Conservation (phyloP, 2,888 invertebrate genomes). For the Leptopterna dolabrata region DNA sequence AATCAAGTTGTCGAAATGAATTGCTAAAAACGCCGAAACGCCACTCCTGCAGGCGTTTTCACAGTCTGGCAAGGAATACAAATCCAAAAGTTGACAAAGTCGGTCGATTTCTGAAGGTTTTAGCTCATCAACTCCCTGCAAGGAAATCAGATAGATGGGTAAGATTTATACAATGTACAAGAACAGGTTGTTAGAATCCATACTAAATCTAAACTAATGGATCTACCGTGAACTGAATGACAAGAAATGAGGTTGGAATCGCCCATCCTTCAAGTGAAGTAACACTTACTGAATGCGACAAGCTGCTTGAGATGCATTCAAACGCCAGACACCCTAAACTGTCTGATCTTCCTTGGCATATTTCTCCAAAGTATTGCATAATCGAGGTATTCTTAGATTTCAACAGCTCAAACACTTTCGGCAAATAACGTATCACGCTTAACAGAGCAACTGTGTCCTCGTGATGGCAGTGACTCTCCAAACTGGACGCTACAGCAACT, state of each 20-base stretch:
- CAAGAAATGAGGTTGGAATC: too few relatives aligned
- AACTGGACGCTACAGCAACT: background rate
- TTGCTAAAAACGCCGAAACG: constrained; percentile 42
- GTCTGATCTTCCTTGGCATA: background rate
- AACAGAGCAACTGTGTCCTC: constrained; percentile 22
- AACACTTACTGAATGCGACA: background rate
- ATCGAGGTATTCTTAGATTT: background rate
- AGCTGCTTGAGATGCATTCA: constrained; percentile 19
- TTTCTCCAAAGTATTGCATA: constrained; percentile 22
- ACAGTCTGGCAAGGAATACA: constrained; percentile 39
- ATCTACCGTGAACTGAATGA: too few relatives aligned
- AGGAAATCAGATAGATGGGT: too few relatives aligned
- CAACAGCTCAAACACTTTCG: constrained; percentile 10
- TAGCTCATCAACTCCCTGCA: background rate
- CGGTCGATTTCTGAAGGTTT: background rate
- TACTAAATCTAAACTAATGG: too few relatives aligned
- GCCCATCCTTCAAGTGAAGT: background rate
- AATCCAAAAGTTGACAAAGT: constrained; percentile 35
- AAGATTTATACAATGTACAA: too few relatives aligned
- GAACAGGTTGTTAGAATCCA: too few relatives aligned
- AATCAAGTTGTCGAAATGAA: constrained; percentile 42
- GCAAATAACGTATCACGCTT: background rate
- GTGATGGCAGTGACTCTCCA: constrained; percentile 24
- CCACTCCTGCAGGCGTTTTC: constrained; percentile 47
- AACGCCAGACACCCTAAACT: constrained; percentile 36